Evolutionary conservation across 2,113 vertebrate species (phyloP), one percentile per base, ranked within the genome.

Genomic region (Ceyx margarethae): DNA sequence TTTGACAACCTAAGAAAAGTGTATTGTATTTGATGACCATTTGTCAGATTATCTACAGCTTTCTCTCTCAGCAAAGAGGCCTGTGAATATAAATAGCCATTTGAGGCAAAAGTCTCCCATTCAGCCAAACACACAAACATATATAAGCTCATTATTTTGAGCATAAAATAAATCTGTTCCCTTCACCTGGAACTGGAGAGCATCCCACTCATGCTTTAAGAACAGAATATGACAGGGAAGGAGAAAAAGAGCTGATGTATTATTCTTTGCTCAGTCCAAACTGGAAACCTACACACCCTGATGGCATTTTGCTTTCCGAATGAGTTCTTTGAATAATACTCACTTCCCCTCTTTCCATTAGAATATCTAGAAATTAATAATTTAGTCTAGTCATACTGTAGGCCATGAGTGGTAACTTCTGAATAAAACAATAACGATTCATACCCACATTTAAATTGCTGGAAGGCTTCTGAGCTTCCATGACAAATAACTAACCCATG

Each of bases 391-490:
- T 90, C 61, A 80, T 64, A 80, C 64, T 19, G 50, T 48, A 83
- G 75, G 50, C 78, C 87, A 92, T 16, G 37, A 94, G 79, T 45
- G 65, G 89, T 87, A 87, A 91, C 91, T 93, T 87, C n/a, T 94
- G 94, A 96, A 96, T 94, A 93, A 93, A 95, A 96, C 84, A 95
- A 91, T 84, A 94, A 90, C 81, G 51, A 71, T 85, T 91, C 82
- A 80, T 73, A 87, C 37, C 64, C 82, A 79, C 69, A 69, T 57
- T 80, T 71, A 85, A 75, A 81, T 72, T 65, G 69, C 85, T 89
- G 74, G 68, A 91, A 93, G 89, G 84, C 60, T 85, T 85, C 33
- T 87, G 87, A 90, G 64, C 51, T 66, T 89, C 78, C 23, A 29
- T 77, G 94, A 71, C 81, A 87, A 96, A 76, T 56, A 79, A 60